These are phyloP conservation scores for Xenotilapia leptura DNA, from an alignment of 2,113 vertebrate species.

Conservation along the genomic window DNA sequence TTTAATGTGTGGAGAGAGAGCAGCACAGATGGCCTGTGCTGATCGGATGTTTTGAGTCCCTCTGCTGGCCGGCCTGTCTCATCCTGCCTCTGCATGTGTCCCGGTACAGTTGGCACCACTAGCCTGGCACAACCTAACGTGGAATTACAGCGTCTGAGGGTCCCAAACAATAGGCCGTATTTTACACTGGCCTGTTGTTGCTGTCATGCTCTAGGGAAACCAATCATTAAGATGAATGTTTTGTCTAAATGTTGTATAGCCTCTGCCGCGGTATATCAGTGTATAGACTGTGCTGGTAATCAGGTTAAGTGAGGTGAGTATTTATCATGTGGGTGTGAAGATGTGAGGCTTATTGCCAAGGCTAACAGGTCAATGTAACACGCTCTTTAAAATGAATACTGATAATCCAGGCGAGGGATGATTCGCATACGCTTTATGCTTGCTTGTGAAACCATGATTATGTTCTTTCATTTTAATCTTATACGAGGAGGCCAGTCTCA, in stretches of 20 bases:
- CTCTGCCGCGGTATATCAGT: neutral
- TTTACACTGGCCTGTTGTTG: neutral
- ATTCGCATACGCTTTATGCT: neutral
- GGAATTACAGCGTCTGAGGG: constrained; percentile 12
- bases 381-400: neutral
- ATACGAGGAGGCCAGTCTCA: neutral
- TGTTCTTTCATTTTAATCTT: neutral
- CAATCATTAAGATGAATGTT: neutral
- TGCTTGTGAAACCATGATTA: neutral
- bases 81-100: constrained; percentile 7
- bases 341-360: neutral
- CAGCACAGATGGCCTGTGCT: constrained; percentile 46
- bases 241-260: neutral
- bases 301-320: neutral
- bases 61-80: constrained; percentile 38
- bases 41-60: constrained; percentile 46
- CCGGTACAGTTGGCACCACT: neutral
- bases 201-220: neutral
- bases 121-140: neutral
- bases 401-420: neutral
- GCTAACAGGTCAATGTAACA: constrained; percentile 4
- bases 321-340: neutral
- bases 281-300: neutral
- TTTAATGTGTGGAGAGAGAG: constrained; percentile 33
- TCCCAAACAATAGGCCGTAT: neutral